Conservation (phyloP, 1,140 invertebrate genomes). For the Ctenoplectra terminalis region DNA sequence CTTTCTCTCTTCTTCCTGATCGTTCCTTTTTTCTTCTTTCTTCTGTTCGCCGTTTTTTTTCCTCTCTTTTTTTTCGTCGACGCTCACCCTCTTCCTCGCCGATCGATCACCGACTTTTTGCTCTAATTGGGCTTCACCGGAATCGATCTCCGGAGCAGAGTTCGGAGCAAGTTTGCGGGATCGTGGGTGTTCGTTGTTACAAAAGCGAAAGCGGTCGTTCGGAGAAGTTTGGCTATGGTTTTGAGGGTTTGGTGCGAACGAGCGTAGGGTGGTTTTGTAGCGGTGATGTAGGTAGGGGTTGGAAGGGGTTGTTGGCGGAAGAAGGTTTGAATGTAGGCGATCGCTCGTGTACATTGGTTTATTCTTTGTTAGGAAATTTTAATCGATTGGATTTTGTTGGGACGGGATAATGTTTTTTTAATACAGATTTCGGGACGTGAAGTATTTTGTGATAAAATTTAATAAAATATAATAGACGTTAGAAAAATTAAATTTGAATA, state of each 20-base stretch:
- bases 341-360: too few relatives aligned
- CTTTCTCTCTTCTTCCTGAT: background rate
- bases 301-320: too few relatives aligned
- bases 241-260: background rate
- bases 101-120: constrained; percentile 49
- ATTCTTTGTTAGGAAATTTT: too few relatives aligned
- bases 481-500: too few relatives aligned
- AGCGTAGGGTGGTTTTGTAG: background rate
- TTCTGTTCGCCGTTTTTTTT: background rate
- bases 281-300: too few relatives aligned
- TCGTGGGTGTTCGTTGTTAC: background rate
- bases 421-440: too few relatives aligned
- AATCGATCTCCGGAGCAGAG: constrained; percentile 27
- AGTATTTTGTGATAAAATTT: too few relatives aligned
- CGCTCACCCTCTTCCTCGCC: background rate
- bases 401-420: too few relatives aligned
- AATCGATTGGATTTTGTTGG: too few relatives aligned
- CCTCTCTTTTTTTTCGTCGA: background rate
- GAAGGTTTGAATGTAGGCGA: too few relatives aligned
- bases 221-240: too few relatives aligned
- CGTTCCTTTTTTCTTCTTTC: background rate
- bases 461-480: too few relatives aligned
- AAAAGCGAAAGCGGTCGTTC: background rate
- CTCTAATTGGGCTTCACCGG: constrained; percentile 43
- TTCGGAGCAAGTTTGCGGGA: background rate